Evolutionary conservation across 2,113 vertebrate species (phyloP).

Genomic region (Lophius piscatorius): DNA sequence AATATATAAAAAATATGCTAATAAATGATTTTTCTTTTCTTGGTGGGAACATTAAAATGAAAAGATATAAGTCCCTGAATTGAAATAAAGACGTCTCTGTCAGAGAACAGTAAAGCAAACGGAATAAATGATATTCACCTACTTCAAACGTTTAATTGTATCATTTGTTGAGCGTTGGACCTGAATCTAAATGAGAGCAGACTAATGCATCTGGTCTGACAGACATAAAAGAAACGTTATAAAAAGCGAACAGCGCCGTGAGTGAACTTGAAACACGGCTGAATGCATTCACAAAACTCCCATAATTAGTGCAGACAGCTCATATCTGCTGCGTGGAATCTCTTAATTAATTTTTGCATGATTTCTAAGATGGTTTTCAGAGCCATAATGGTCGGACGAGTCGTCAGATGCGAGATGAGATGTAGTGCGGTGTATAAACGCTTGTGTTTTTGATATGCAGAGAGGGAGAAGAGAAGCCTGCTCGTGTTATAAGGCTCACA

Average conservation of each 20-base stretch:
- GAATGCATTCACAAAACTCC: conserved; percentile 81
- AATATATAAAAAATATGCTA: too few species aligned
- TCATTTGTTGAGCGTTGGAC: conserved; percentile 83
- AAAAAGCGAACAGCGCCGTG: conserved; percentile 85
- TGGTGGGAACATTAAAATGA: too few species aligned
- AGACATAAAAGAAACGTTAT: conserved; percentile 90
- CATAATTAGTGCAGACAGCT: conserved; percentile 88
- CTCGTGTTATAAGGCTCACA: conserved; percentile 21
- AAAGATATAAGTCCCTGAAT: too few species aligned
- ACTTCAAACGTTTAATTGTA: conserved; percentile 61
- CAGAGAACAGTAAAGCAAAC: conserved; percentile 36
- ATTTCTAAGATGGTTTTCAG: conserved; percentile 54
- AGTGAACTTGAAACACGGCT: conserved; percentile 87
- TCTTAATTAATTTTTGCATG: conserved; percentile 55
- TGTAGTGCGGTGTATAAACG: conserved; percentile 84
- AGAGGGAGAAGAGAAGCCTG: conserved; percentile 58
- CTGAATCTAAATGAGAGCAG: conserved; percentile 92
- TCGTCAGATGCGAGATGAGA: conserved; percentile 66
- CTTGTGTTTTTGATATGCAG: conserved; percentile 80
- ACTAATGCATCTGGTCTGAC: conserved; percentile 56
- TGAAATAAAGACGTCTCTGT: too few species aligned
- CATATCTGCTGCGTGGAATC: conserved; percentile 59
- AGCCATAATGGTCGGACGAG: conserved; percentile 58
- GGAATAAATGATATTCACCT: conserved; percentile 47
- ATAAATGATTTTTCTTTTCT: too few species aligned